Base-by-base conservation (phyloP, 1,140 invertebrate genomes). In the Drosophila ohnishii region DNA sequence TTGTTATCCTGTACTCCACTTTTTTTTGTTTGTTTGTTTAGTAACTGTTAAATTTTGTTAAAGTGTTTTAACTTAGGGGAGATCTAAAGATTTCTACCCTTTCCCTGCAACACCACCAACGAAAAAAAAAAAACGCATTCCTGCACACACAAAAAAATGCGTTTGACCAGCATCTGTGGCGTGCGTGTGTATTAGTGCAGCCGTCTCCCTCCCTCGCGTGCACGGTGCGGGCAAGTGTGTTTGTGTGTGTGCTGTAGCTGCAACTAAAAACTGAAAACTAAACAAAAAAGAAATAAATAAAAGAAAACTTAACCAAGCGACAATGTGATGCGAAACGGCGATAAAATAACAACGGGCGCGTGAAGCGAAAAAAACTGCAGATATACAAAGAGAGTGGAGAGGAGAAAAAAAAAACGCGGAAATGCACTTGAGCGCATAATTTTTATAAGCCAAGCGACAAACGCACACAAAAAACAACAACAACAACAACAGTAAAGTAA, bases 361-460 rank as follows among this genome's bases (percentile, higher is more conserved):
- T 80, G 71, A 71, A 71, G 69, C 72, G 53, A 71, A 75, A 47
- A 58, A 65, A 65, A 50, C 47, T 35, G 45, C 42, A 80, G 71
- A 37, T 58, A 75, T 53, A 62, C 42, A 73, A 75, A 56, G 64
- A 28, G 55, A 44, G 57, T 39, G 32, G 58, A 58, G 50, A 8
- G 14, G 11, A 48, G 10, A 50, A 81, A 64, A 80, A 19, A 70
- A 71, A 88, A 80, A 87, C 77, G 80, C 85, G 84, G 85, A 87
- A 87, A 87, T 89, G 84, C 85, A 87, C 80, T 87, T 87, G 79
- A 88, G 80, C 84, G 84, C 78, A 86, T 87, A 86, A 87, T 86
- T 87, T 84, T 66, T 86, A 75, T 81, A 85, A 86, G 63, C 67
- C 81, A 85, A 85, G 82, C 82, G 82, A 85, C 81, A 85, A 71